phyloP scores from a whole-genome alignment of 2,797 vertebrate species.

The Acipenser transmontanus region DNA sequence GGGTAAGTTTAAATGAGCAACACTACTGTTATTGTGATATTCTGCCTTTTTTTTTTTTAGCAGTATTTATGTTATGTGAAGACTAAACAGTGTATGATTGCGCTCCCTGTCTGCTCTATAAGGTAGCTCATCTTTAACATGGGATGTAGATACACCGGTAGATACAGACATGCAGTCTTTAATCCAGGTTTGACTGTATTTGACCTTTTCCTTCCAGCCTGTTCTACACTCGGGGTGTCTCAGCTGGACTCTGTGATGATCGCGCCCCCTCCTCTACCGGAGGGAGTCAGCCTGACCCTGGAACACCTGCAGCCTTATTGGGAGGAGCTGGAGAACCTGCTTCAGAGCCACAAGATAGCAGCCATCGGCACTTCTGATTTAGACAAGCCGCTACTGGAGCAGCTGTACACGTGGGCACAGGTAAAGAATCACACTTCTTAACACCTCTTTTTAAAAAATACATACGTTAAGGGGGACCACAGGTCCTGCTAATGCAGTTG shows the following conservation, averaged over 20 bases:
- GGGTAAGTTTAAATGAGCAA: slow-evolving; percentile 65
- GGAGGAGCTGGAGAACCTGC: slow-evolving; percentile 83
- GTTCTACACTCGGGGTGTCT: slow-evolving; percentile 78
- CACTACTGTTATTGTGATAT: neutral
- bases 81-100: too few species aligned
- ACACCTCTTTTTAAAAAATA: too few species aligned
- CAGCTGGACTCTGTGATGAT: slow-evolving; percentile 95
- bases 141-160: too few species aligned
- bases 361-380: slow-evolving; percentile 94
- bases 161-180: too few species aligned
- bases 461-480: too few species aligned
- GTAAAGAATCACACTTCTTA: slow-evolving; percentile 42
- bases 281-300: slow-evolving; percentile 69
- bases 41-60: neutral
- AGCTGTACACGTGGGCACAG: slow-evolving; percentile 93
- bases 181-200: too few species aligned
- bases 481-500: too few species aligned
- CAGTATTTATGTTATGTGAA: neutral
- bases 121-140: too few species aligned
- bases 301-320: slow-evolving; percentile 85
- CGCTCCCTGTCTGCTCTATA: too few species aligned
- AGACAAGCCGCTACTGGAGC: slow-evolving; percentile 86
- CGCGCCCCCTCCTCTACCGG: slow-evolving; percentile 71
- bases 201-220: slow-evolving; percentile 50
- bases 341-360: slow-evolving; percentile 75